These are phyloP conservation scores for Anastatus disparis DNA, from an alignment of 1,140 invertebrate species.

Conservation along the genomic window DNA sequence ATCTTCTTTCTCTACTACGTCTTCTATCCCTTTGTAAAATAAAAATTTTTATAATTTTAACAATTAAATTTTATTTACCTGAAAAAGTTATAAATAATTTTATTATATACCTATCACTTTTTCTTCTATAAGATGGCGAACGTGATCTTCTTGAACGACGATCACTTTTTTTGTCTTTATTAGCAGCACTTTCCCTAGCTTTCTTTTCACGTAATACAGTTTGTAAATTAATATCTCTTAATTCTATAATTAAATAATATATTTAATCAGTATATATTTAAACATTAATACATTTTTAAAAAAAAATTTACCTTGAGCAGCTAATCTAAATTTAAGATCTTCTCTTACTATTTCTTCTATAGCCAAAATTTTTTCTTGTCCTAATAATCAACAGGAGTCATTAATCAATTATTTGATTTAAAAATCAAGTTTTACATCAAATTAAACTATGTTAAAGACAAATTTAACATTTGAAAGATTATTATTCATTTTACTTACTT, in stretches of 20 bases:
- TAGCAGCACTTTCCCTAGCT: slow-evolving; percentile 26
- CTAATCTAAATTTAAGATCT: slow-evolving; percentile 58
- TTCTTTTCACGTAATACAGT: slow-evolving; percentile 25
- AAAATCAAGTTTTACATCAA: neutral
- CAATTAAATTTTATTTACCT: neutral
- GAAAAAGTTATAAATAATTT: slow-evolving; percentile 2
- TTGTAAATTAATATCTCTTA: slow-evolving; percentile 31
- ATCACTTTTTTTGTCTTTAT: slow-evolving; percentile 31
- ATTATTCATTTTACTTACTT: slow-evolving; percentile 43
- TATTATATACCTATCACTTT: slow-evolving; percentile 28
- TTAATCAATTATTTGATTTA: neutral
- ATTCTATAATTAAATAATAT: slow-evolving; percentile 29
- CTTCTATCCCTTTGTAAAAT: slow-evolving; percentile 22
- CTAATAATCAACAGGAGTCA: slow-evolving; percentile 35
- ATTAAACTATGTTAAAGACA: neutral
- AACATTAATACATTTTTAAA: slow-evolving; percentile 4
- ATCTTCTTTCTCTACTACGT: slow-evolving; percentile 39
- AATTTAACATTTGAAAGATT: slow-evolving; percentile 10
- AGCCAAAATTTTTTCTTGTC: slow-evolving; percentile 58
- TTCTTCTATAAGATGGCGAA: slow-evolving; percentile 26
- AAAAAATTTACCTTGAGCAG: slow-evolving; percentile 54
- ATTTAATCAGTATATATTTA: neutral
- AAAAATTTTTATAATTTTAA: neutral
- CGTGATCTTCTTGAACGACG: slow-evolving; percentile 29
- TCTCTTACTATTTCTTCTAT: slow-evolving; percentile 65